These are phyloP conservation scores for Meleagris gallopavo DNA, from an alignment of 2,113 vertebrate species.

Conservation along the genomic window DNA sequence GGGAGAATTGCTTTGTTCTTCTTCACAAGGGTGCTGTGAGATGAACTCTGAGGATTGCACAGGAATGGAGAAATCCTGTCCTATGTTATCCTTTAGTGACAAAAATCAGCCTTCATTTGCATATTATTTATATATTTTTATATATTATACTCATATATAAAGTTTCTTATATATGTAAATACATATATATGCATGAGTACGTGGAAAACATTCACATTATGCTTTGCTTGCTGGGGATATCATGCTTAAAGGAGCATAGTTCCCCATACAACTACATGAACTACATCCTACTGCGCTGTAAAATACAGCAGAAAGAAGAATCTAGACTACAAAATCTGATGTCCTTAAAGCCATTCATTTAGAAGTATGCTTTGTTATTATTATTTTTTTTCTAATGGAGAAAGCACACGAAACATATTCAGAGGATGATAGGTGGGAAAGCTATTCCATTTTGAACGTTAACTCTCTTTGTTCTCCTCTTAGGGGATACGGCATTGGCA, in stretches of 20 bases:
- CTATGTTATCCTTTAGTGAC: not conserved
- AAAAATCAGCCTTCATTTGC: not conserved
- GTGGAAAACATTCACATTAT: not conserved
- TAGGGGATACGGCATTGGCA: constrained; percentile 81
- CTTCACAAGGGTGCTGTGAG: not conserved
- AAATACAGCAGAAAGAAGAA: not conserved
- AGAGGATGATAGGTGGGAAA: not conserved
- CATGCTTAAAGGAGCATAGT: not conserved
- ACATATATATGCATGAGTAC: not conserved
- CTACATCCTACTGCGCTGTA: not conserved
- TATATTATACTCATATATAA: not conserved
- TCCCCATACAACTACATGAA: not conserved
- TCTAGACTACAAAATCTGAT: not conserved
- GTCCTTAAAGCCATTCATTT: not conserved
- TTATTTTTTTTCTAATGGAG: not conserved
- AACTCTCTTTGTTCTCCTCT: not conserved
- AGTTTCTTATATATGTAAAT: not conserved
- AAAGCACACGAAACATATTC: not conserved
- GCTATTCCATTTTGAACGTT: not conserved
- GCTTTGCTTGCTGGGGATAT: not conserved
- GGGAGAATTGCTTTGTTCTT: not conserved
- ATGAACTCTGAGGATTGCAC: not conserved
- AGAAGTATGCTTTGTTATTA: not conserved
- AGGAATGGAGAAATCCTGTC: not conserved
- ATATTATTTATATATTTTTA: not conserved